A percentile compares a stretch with the other conserved stretches of the same genome.
phyloP scores from a whole-genome alignment of 2,113 vertebrate genomes.

The Baryphthengus martii region DNA sequence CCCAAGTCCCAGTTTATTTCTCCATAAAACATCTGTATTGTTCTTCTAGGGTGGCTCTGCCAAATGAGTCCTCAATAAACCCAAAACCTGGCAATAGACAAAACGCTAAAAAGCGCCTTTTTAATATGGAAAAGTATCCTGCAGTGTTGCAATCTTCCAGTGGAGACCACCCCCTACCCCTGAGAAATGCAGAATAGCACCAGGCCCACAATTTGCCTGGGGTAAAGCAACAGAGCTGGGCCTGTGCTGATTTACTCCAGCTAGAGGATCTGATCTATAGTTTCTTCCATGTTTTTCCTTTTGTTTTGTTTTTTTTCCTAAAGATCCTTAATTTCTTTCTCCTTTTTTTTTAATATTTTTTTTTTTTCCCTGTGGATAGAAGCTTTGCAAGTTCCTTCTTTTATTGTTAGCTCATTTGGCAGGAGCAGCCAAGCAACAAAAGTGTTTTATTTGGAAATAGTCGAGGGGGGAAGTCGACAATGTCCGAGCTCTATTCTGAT shows the following conservation, averaged over 20 bases:
- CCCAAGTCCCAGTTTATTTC: conserved; percentile 62
- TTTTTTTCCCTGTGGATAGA: background rate
- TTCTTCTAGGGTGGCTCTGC: conserved; percentile 68
- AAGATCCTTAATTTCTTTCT: background rate
- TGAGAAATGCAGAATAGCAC: conserved; percentile 60
- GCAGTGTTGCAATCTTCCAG: conserved; percentile 65
- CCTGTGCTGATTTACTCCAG: conserved; percentile 36
- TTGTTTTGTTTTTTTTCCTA: background rate
- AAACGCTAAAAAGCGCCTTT: conserved; percentile 66
- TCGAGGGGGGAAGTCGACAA: conserved; percentile 55
- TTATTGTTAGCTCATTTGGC: conserved; percentile 70
- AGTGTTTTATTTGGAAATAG: conserved; percentile 71
- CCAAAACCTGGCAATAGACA: conserved; percentile 66
- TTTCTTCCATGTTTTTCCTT: background rate
- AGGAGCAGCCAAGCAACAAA: conserved; percentile 52
- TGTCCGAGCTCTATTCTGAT: conserved; percentile 25
- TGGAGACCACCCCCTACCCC: conserved; percentile 65
- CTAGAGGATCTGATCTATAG: conserved; percentile 27
- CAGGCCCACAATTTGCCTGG: conserved; percentile 47
- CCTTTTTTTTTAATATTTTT: background rate
- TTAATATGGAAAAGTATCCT: conserved; percentile 73
- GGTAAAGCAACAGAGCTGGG: conserved; percentile 37
- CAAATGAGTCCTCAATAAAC: conserved; percentile 71
- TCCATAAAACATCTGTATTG: conserved; percentile 72
- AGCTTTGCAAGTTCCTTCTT: conserved; percentile 57